Conservation (phyloP, 2,113 vertebrate species). For the Pangasianodon hypophthalmus region DNA sequence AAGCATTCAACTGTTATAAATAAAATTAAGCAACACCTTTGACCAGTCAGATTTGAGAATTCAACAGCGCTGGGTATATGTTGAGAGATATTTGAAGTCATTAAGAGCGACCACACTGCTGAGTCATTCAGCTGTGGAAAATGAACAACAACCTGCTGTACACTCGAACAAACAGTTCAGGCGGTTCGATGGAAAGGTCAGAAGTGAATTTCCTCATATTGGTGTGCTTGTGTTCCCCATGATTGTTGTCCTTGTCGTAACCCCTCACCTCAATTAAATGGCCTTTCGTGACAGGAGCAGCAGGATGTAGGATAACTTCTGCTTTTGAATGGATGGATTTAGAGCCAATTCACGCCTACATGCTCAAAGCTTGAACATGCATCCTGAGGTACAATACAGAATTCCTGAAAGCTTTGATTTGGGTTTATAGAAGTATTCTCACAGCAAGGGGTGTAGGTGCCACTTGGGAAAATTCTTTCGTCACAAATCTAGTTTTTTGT, state of each 20-base stretch:
- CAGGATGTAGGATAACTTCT: not conserved
- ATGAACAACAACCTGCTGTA: not conserved
- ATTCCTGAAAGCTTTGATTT: not conserved
- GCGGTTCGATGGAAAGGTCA: not conserved
- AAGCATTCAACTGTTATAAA: not conserved
- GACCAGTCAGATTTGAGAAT: not conserved
- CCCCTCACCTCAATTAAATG: not conserved
- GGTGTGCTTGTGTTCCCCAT: not conserved
- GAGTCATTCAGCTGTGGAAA: not conserved
- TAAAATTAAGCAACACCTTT: not conserved
- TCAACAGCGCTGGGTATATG: not conserved
- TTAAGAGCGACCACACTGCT: not conserved
- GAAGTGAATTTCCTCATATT: slow-evolving; percentile 2
- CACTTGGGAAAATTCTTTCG: not conserved
- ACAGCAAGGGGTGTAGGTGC: not conserved
- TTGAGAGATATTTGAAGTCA: not conserved
- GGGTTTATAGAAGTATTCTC: not conserved
- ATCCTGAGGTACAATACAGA: not conserved
- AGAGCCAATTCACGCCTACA: not conserved
- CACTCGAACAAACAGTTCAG: not conserved
- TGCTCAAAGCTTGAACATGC: not conserved
- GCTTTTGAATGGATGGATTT: not conserved
- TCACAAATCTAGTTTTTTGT: not conserved
- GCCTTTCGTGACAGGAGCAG: not conserved
- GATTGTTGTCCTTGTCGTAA: not conserved